These are phyloP conservation scores for Epizoanthus scotinus DNA, from an alignment of 92 coral and sea anemone species.

Conservation along the genomic window DNA sequence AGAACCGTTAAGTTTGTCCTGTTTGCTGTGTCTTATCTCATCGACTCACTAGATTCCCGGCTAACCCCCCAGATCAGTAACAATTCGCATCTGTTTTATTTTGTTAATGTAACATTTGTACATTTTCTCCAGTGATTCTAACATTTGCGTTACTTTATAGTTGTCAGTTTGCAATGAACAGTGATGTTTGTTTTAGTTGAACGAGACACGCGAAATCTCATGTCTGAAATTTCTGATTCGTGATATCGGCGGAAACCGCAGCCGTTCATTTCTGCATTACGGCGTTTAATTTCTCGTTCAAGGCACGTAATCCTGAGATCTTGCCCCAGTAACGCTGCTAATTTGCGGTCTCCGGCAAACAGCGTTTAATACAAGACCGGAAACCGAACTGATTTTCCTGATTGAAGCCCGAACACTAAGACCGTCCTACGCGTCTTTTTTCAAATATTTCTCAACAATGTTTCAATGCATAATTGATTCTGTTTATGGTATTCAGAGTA, in stretches of 20 bases:
- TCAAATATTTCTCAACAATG: no score
- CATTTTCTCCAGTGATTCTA: background rate
- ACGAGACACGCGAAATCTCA: no score
- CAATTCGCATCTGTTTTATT: conserved; percentile 3
- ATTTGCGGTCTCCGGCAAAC: no score
- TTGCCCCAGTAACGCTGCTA: background rate
- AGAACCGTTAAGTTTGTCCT: no score
- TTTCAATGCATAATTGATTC: no score
- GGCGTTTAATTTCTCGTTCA: conserved; percentile 21
- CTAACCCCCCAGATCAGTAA: background rate
- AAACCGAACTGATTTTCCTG: no score
- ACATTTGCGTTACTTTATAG: background rate
- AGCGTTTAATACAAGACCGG: no score
- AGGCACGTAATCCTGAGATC: conserved; percentile 10
- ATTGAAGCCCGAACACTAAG: no score
- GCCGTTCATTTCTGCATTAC: conserved; percentile 8
- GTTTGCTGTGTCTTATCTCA: no score
- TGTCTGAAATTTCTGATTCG: background rate
- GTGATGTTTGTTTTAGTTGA: background rate
- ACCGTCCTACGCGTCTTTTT: no score
- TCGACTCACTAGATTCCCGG: background rate
- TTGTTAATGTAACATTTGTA: background rate
- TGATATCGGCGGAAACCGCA: conserved; percentile 13
- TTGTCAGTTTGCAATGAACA: background rate
- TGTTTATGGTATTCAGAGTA: no score